These are phyloP conservation scores for Echiichthys vipera DNA, from an alignment of 2,797 vertebrate species.

Conservation along the genomic window DNA sequence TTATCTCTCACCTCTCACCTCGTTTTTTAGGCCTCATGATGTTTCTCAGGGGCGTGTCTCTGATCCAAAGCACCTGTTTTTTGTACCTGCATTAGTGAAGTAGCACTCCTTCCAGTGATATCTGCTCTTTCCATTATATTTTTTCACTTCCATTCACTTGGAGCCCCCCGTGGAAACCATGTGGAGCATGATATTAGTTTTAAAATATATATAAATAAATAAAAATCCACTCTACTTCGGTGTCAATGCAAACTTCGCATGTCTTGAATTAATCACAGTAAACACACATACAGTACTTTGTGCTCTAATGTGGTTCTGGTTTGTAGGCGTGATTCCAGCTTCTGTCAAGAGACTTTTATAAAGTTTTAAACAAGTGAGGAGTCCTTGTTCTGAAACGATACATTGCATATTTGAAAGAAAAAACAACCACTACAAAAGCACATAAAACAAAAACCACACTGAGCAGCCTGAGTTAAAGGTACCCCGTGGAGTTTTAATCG, in stretches of 20 bases:
- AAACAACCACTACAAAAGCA: background rate
- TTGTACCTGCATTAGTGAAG: no score
- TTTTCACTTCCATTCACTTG: no score
- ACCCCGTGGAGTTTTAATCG: slow-evolving; percentile 15
- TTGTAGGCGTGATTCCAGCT: background rate
- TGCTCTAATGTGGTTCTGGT: background rate
- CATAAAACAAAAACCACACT: background rate
- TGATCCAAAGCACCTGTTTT: no score
- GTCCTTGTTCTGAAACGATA: background rate
- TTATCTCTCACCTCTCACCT: no score
- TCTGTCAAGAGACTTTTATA: background rate
- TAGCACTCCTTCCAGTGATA: no score
- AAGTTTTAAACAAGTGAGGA: background rate
- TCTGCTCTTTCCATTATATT: no score
- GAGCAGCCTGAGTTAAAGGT: background rate
- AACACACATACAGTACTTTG: background rate
- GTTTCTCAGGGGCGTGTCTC: no score
- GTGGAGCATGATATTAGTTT: no score
- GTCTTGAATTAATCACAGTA: background rate
- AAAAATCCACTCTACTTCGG: background rate
- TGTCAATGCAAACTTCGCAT: background rate
- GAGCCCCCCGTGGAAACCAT: no score
- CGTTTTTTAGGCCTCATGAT: no score
- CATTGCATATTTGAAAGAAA: background rate
- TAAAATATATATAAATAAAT: no score